Percentiles rank a stretch among this genome's conserved stretches.
Evolutionary conservation across 2,888 invertebrate genomes (phyloP).

Genomic region (Poecilus cupreus): DNA sequence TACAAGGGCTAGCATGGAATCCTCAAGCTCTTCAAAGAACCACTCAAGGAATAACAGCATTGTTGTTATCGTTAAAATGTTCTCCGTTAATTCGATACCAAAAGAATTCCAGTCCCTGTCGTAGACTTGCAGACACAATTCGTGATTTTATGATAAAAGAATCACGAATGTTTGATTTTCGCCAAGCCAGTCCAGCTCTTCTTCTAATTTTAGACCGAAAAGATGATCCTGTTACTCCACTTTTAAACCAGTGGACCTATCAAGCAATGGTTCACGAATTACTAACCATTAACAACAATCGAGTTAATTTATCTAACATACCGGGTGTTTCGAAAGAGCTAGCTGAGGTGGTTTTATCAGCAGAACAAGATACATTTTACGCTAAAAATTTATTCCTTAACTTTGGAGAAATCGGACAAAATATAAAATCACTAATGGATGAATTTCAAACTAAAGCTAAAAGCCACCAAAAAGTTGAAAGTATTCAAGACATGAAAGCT

Average conservation of each 20-base stretch:
- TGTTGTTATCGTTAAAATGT: slow-evolving; percentile 92
- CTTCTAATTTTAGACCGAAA: slow-evolving; percentile 93
- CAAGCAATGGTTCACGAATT: slow-evolving; percentile 99
- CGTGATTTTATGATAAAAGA: slow-evolving; percentile 91
- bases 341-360: slow-evolving; percentile 93
- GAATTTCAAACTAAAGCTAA: slow-evolving; percentile 97
- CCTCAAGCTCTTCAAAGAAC: slow-evolving; percentile 85
- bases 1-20: slow-evolving; percentile 81
- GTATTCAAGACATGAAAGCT: slow-evolving; percentile 98
- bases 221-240: slow-evolving; percentile 96
- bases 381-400: slow-evolving; percentile 95
- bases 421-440: slow-evolving; percentile 97
- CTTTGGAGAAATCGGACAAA: slow-evolving; percentile 98
- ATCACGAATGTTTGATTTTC: slow-evolving; percentile 89
- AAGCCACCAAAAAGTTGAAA: slow-evolving; percentile 97
- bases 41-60: slow-evolving; percentile 88
- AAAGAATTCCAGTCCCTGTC: slow-evolving; percentile 88
- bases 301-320: slow-evolving; percentile 91
- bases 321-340: slow-evolving; percentile 92
- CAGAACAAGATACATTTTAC: slow-evolving; percentile 98
- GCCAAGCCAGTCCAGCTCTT: slow-evolving; percentile 85
- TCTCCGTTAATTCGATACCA: slow-evolving; percentile 93
- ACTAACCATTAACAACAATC: slow-evolving; percentile 92
- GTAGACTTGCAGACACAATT: slow-evolving; percentile 89
- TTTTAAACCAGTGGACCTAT: slow-evolving; percentile 99